Base-by-base conservation (phyloP, 2,797 vertebrate genomes). In the Lophius americanus region DNA sequence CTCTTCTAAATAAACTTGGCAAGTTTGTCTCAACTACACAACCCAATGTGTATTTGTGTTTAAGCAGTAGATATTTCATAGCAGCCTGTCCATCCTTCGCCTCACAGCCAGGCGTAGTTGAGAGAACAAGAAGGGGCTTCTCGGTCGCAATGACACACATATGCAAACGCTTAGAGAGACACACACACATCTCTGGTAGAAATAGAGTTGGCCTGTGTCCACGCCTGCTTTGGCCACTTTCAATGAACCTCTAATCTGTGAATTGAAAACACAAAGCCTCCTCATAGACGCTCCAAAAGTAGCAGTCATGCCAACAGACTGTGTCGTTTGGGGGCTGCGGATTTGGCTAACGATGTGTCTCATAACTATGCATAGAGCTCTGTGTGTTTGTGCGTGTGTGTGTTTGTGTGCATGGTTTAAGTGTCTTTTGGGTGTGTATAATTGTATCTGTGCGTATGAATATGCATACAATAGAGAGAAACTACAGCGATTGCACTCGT, bases 221-320 rank as follows among this genome's bases (percentile, higher is more conserved):
- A 56, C 14, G 37, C 54, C 38, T 63, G 58, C 50, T 14, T 13
- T 48, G 14, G 57, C 49, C 5, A 58, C 60, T 61, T 58, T 70
- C 60, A 62, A 12, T 54, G 58, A 70, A 59, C 46, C 48, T 60
- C 72, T 66, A 76, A 73, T 73, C 65, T 67, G 79, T 70, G 65
- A 78, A 70, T 60, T 66, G 61, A 47, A 78, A 78, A 60, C 42
- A 75, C 64, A 63, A 62, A 63, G 51, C 51, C 41, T 58, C 55
- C 55, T 70, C 39, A 69, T 12, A 50, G 48, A 14, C 0, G 49
- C 58, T 70, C 53, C 37, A 64, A 41, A 54, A 39, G 32, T 47
- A 46, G 8, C 57, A 57, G 1, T 51, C 52, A 3, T 7, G 35
- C 51, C 60, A 70, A 32, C 38, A 50, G 37, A 54, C 38, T 68